Evolutionary conservation across 2,797 vertebrate genomes (phyloP).

Genomic region (Micromesistius poutassou): DNA sequence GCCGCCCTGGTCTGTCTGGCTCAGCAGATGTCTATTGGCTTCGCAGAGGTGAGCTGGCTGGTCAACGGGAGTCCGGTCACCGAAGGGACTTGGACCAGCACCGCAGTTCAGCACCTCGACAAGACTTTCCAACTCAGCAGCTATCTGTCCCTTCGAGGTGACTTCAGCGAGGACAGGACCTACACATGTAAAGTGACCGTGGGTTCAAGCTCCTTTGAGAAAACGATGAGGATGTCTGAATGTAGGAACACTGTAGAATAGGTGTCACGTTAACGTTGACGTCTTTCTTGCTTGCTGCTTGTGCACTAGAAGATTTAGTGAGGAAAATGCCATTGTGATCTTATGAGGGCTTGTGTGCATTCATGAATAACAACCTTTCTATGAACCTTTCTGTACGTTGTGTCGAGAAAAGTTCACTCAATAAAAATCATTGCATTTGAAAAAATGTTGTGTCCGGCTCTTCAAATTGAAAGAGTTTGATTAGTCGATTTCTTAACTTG

Average conservation of each 20-base stretch:
- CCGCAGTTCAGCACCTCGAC: constrained; percentile 47
- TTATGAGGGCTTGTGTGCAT: too few relatives aligned
- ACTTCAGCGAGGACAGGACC: constrained; percentile 44
- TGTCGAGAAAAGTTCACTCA: too few relatives aligned
- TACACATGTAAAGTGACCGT: constrained; percentile 54
- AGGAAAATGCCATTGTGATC: too few relatives aligned
- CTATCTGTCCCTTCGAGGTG: constrained; percentile 49
- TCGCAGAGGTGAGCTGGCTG: constrained; percentile 60
- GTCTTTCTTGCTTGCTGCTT: too few relatives aligned
- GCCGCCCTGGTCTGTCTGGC: constrained; percentile 59
- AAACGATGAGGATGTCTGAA: constrained; percentile 40
- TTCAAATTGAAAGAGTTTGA: too few relatives aligned
- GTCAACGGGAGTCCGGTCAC: constrained; percentile 48
- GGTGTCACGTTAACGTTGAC: background rate
- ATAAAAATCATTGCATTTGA: too few relatives aligned
- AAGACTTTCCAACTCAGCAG: constrained; percentile 64
- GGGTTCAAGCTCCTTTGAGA: constrained; percentile 45
- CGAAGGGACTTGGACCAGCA: constrained; percentile 53
- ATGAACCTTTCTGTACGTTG: too few relatives aligned
- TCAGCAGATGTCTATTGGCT: constrained; percentile 42
- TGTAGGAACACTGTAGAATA: constrained; percentile 34
- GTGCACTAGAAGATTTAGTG: too few relatives aligned
- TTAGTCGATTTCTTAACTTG: too few relatives aligned
- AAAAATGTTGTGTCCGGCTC: too few relatives aligned
- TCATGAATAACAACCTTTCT: too few relatives aligned